Evolutionary conservation across 1,140 invertebrate species (phyloP).

Genomic region (Drosophila takahashii): DNA sequence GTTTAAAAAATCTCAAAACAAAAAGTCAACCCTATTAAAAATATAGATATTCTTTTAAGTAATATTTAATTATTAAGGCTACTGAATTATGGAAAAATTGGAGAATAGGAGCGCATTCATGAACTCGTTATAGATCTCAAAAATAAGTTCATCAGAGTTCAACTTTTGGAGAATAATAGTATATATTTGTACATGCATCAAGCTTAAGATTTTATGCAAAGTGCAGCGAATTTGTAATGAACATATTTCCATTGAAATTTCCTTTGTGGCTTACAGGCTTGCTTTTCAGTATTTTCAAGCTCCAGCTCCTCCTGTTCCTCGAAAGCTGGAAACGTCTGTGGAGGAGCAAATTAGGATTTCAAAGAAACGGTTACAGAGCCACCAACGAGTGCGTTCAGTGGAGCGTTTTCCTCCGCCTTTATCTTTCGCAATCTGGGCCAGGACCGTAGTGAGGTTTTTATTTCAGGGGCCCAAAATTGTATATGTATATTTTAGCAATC

Average conservation of each 20-base stretch:
- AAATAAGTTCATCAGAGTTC: not conserved
- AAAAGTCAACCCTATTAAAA: too few relatives aligned
- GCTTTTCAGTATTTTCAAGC: not conserved
- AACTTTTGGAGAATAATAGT: not conserved
- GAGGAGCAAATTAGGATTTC: conserved; percentile 25
- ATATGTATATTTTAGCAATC: not conserved
- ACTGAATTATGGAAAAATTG: too few relatives aligned
- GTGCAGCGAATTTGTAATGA: not conserved
- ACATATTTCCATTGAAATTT: not conserved
- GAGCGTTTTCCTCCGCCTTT: not conserved
- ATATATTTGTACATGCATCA: not conserved
- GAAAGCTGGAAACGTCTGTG: conserved; percentile 3
- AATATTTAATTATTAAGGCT: too few relatives aligned
- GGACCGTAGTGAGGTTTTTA: not conserved
- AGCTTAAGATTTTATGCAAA: not conserved
- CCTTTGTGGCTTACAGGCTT: too few relatives aligned
- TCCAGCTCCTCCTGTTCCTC: not conserved
- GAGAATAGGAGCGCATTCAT: too few relatives aligned
- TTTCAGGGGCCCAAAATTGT: not conserved
- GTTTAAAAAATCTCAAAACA: not conserved
- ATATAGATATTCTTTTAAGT: too few relatives aligned
- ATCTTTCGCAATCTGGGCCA: conserved; percentile 4
- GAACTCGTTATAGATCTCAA: not conserved
- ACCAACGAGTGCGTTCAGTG: not conserved
- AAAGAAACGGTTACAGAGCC: conserved; percentile 26